These are phyloP conservation scores for Heliconius himera DNA, from an alignment of 1,140 invertebrate genomes.

Conservation along the genomic window DNA sequence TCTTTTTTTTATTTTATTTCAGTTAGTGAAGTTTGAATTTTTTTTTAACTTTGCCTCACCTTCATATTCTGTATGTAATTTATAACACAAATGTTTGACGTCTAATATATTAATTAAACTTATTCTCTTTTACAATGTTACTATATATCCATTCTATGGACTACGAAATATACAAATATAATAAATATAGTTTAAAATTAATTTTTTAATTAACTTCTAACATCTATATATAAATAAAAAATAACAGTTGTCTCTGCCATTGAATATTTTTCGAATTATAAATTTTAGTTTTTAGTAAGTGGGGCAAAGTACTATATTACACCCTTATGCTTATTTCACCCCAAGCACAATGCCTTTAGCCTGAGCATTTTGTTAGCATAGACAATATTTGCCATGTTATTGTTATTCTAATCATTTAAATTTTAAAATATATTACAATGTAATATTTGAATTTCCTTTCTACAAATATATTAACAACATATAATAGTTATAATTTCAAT, in stretches of 20 bases:
- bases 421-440: too few species aligned
- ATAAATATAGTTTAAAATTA: neutral
- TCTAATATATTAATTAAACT: neutral
- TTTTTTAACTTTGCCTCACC: conserved; percentile 46
- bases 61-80: conserved; percentile 12
- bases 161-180: neutral
- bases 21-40: conserved; percentile 70
- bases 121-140: neutral
- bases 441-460: too few species aligned
- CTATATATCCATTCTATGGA: neutral
- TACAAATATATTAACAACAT: too few species aligned
- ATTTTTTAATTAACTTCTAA: neutral
- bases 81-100: neutral
- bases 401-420: neutral
- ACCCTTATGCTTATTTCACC: neutral
- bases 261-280: too few species aligned
- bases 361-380: neutral
- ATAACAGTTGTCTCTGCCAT: too few species aligned
- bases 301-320: neutral
- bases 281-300: neutral
- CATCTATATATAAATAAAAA: neutral
- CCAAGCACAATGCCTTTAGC: neutral
- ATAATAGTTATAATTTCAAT: too few species aligned
- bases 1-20: conserved; percentile 43
- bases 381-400: neutral